These are phyloP conservation scores for Gastrophryne carolinensis DNA, from an alignment of 2,797 vertebrate genomes.

Conservation along the genomic window DNA sequence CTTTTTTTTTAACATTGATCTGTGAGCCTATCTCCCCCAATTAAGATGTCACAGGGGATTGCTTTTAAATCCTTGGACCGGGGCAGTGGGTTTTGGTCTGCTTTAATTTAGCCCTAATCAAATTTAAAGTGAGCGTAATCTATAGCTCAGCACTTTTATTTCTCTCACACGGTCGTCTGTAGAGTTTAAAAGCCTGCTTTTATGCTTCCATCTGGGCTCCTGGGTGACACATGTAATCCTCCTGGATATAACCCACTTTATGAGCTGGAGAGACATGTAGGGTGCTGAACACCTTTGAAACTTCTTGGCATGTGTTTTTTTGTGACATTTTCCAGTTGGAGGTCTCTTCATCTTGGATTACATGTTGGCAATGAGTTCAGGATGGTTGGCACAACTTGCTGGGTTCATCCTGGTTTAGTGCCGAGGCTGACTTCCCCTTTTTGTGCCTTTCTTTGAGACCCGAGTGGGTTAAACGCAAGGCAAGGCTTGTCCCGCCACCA, in stretches of 20 bases:
- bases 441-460: neutral
- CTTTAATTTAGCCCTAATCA: too few relatives aligned
- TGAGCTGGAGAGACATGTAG: neutral
- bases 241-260: slow-evolving; percentile 3
- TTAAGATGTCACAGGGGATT: too few relatives aligned
- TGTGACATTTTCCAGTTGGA: neutral
- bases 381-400: neutral
- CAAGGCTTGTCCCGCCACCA: slow-evolving; percentile 55
- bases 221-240: slow-evolving; percentile 3
- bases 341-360: neutral
- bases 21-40: too few relatives aligned
- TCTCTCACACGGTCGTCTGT: neutral
- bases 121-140: too few relatives aligned
- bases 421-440: neutral
- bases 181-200: neutral
- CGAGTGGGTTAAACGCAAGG: slow-evolving; percentile 52
- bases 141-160: neutral
- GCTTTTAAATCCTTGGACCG: too few relatives aligned
- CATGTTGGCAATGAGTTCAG: neutral
- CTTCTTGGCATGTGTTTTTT: neutral
- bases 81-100: too few relatives aligned
- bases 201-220: neutral
- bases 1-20: too few relatives aligned
- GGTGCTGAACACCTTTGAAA: neutral
- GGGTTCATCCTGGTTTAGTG: neutral